Conservation (phyloP, 2,888 invertebrate genomes). For the Andrena bucephala region DNA sequence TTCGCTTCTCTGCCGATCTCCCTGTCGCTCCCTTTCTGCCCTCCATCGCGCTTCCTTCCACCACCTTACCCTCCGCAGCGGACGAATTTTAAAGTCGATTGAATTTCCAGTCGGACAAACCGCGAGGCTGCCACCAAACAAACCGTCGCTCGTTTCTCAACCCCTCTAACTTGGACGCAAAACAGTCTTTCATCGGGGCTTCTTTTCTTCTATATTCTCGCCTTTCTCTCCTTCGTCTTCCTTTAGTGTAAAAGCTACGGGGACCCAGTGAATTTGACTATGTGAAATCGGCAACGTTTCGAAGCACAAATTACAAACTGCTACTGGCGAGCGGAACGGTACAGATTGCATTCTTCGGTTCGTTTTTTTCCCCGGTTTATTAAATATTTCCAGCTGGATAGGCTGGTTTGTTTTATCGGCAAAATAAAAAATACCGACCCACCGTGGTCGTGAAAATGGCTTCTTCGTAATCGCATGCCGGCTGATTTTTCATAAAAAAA, state of each 20-base stretch:
- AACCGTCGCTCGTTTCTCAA: constrained; percentile 47
- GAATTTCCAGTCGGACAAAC: constrained; percentile 61
- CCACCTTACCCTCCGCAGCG: constrained; percentile 34
- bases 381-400: constrained; percentile 18
- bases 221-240: neutral
- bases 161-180: constrained; percentile 36
- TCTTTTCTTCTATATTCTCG: neutral
- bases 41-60: constrained; percentile 18
- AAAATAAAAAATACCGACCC: constrained; percentile 35
- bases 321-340: neutral
- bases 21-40: constrained; percentile 35
- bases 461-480: neutral
- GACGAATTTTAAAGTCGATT: constrained; percentile 70
- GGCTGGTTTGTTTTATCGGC: constrained; percentile 26
- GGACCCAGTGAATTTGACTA: neutral
- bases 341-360: neutral
- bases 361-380: constrained; percentile 7
- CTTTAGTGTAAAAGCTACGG: neutral
- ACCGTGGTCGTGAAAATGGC: neutral
- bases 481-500: constrained; percentile 29
- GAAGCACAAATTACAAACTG: neutral
- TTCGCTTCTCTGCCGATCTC: constrained; percentile 43
- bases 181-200: constrained; percentile 24
- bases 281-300: neutral
- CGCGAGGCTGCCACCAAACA: constrained; percentile 48